These are phyloP conservation scores for Drosophila punjabiensis DNA, from an alignment of 1,140 invertebrate genomes.

Conservation along the genomic window DNA sequence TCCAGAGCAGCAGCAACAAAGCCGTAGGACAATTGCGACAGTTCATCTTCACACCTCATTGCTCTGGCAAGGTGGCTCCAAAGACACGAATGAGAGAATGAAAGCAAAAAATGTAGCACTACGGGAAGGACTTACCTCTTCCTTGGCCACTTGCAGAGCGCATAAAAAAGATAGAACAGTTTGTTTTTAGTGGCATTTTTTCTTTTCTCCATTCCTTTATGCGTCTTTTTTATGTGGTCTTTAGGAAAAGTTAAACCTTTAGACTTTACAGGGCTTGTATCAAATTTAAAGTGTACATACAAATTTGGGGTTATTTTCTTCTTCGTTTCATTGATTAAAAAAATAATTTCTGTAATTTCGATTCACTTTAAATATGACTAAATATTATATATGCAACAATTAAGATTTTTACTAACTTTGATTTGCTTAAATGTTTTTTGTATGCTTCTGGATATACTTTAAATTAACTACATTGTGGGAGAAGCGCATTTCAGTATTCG, in stretches of 20 bases:
- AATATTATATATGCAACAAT: neutral
- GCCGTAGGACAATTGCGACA: constrained; percentile 76
- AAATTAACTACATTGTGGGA: constrained; percentile 33
- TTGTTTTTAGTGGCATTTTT: constrained; percentile 52
- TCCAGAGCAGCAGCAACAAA: constrained; percentile 62
- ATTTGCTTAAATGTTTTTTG: too few species aligned
- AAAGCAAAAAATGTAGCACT: constrained; percentile 24
- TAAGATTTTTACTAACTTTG: neutral
- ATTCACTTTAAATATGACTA: neutral
- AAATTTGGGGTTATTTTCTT: neutral
- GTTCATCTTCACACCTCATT: constrained; percentile 83
- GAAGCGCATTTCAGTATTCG: constrained; percentile 8
- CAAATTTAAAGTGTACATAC: constrained; percentile 21
- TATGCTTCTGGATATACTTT: constrained; percentile 9
- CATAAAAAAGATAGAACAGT: constrained; percentile 42
- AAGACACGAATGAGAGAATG: constrained; percentile 33
- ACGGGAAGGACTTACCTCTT: constrained; percentile 38
- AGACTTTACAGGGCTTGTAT: constrained; percentile 15
- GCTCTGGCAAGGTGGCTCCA: constrained; percentile 66
- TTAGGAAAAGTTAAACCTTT: constrained; percentile 17
- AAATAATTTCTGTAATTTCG: neutral
- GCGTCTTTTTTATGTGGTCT: constrained; percentile 25
- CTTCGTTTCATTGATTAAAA: neutral
- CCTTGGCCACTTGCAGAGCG: constrained; percentile 58
- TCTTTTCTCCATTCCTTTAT: constrained; percentile 23